Base-by-base conservation (phyloP, 1,140 invertebrate species). In the Anastrepha ludens region DNA sequence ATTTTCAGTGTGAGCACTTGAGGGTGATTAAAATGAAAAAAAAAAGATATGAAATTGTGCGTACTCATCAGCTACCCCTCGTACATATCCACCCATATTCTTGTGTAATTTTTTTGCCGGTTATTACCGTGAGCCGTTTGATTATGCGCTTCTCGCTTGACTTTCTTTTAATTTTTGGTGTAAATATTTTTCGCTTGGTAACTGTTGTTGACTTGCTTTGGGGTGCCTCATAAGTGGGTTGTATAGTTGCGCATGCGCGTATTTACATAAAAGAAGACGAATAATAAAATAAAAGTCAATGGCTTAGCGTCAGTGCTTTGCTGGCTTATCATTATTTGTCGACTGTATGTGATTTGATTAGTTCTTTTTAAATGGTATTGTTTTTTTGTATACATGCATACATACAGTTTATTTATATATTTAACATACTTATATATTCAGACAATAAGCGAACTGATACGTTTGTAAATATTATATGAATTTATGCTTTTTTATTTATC, bases 261-360 rank as follows among this genome's bases (percentile, higher is more conserved):
- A n/a, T 5, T 13, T 41, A 15, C 8, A 7, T n/a, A 44, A 47
- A 74, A 47, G 29, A 0, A 29, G 29, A 47, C 41, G 13, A 47
- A 50, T 55, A 6, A 74, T 47, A 50, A 44, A 74, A 74, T 44
- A 17, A 9, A 47, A 74, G 44, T 74, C 41, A 44, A 74, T 67
- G 64, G 62, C 70, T 47, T 44, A 17, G 70, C 70, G 70, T 13
- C 39, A 13, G 20, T 47, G 29, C 41, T 74, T 17, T 17, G 17
- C 8, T 74, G 4, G 13, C 70, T 47, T 74, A 74, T 74, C 70
- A 74, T 17, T 74, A 74, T 74, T 74, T 74, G 70, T 41, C 44
- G 13, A 47, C 17, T 50, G 44, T 17, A 11, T 47, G 2, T 44
- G 5, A 17, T 44, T 74, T 50, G 39, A 47, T 74, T 74, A 50